Base-by-base conservation (phyloP, 92 coral and sea anemone species). In the Pocillopora meandrina region DNA sequence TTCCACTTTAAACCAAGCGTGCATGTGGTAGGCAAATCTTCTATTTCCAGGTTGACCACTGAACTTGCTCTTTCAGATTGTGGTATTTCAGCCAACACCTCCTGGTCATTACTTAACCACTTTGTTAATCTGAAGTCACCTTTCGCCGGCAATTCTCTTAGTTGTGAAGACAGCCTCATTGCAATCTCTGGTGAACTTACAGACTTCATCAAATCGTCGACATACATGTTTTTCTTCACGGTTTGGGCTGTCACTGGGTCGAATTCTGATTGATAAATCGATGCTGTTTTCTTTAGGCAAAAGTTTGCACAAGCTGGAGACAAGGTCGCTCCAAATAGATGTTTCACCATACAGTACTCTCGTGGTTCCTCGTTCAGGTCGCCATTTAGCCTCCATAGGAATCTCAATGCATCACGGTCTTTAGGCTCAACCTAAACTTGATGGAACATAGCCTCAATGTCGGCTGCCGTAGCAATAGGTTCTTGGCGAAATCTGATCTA, bases 181-280 rank as follows among this genome's bases (percentile, higher is more conserved):
- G 92, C 89, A 10, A 26, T 49, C 12, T 80, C 74, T 8, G 83
- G 56, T 12, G 79, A 33, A 79, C 26, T 12, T 11, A 81, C 81
- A 7, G 92, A 89, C 70, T 89, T 89, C 82, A 85, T 85, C 80
- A 89, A 33, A 57, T 89, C 92, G 56, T 89, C 89, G 3, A 89
- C 89, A 49, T 89, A 79, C 92, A 85, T 89, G 70, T 89, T 89
- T 57, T 56, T 73, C 59, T 78, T 69, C 59, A 85, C 83, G 35
- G 89, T 85, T 70, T 72, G 72, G 31, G 74, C 74, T 33, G 87
- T 76, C 9, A 8, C 89, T 9, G 75, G 65, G 63, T 79, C 74
- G 34, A 85, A 79, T 56, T 66, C 89, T 78, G 16, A 56, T 21
- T 61, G 61, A 55, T 84, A 20, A 34, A 65, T 77, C 47, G 84